These are phyloP conservation scores for Nematolebias whitei DNA, from an alignment of 2,113 vertebrate species.

Conservation along the genomic window DNA sequence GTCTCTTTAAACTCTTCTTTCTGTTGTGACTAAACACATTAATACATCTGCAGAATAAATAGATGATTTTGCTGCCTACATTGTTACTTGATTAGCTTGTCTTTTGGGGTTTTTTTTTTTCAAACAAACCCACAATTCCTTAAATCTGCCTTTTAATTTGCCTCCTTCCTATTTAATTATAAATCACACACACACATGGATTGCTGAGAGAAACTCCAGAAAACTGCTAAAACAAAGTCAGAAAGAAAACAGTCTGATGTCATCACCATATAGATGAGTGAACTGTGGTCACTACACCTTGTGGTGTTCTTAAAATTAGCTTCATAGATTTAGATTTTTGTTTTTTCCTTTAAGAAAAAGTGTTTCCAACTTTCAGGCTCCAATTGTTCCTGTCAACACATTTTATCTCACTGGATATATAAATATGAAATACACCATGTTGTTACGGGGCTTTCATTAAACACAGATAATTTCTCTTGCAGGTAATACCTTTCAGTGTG, in stretches of 20 bases:
- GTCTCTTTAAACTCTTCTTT: background rate
- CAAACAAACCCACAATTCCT: background rate
- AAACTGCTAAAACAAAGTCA: background rate
- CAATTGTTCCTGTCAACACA: background rate
- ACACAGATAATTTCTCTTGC: constrained; percentile 10
- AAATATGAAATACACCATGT: background rate
- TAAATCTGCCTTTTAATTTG: background rate
- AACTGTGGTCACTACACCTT: background rate
- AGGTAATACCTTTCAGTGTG: constrained; percentile 2
- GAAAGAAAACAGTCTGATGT: background rate
- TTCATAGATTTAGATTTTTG: background rate
- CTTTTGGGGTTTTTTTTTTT: too few species aligned
- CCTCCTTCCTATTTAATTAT: background rate
- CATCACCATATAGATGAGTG: background rate
- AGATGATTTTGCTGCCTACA: background rate
- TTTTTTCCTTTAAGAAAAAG: background rate
- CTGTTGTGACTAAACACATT: too few species aligned
- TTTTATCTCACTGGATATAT: constrained; percentile 1
- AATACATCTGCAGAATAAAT: too few species aligned
- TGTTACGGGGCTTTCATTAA: background rate
- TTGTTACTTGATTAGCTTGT: background rate
- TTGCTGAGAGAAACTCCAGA: background rate
- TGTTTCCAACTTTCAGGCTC: background rate
- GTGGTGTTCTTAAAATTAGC: background rate
- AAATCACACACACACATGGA: background rate